Percentiles rank a stretch among this genome's conserved stretches.
Conservation (phyloP, 64 coral and sea anemone genomes). For the Porites australiensis region DNA sequence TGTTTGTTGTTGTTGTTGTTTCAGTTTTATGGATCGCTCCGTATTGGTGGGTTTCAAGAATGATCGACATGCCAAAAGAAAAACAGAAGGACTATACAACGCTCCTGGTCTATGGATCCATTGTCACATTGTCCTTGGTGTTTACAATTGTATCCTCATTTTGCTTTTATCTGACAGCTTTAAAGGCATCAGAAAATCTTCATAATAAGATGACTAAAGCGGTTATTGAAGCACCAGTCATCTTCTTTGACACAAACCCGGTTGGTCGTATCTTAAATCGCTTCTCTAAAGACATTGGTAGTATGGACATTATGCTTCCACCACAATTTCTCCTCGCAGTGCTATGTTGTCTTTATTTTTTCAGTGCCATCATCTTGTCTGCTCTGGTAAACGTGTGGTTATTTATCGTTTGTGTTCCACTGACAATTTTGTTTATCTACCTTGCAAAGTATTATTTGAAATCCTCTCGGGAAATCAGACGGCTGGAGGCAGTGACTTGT, state of each 20-base stretch:
- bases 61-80: constrained; percentile 19
- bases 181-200: constrained; percentile 52
- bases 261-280: constrained; percentile 65
- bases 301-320: constrained; percentile 57
- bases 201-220: constrained; percentile 45
- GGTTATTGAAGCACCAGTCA: constrained; percentile 40
- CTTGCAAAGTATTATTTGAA: constrained; percentile 34
- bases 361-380: constrained; percentile 29
- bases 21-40: constrained; percentile 1
- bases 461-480: constrained; percentile 38
- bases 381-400: constrained; percentile 53
- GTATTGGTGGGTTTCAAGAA: constrained; percentile 49
- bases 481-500: constrained; percentile 58
- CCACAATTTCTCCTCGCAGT: neutral
- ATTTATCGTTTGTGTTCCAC: constrained; percentile 1
- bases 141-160: constrained; percentile 17
- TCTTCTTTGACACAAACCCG: constrained; percentile 66
- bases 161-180: constrained; percentile 14
- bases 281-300: constrained; percentile 60
- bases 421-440: constrained; percentile 18
- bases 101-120: constrained; percentile 32
- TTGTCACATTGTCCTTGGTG: neutral
- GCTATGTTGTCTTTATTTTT: neutral
- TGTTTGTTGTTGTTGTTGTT: no score
- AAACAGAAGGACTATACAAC: neutral